These are phyloP conservation scores for Camelus bactrianus DNA, from an alignment of 2,113 vertebrate genomes.

Conservation along the genomic window DNA sequence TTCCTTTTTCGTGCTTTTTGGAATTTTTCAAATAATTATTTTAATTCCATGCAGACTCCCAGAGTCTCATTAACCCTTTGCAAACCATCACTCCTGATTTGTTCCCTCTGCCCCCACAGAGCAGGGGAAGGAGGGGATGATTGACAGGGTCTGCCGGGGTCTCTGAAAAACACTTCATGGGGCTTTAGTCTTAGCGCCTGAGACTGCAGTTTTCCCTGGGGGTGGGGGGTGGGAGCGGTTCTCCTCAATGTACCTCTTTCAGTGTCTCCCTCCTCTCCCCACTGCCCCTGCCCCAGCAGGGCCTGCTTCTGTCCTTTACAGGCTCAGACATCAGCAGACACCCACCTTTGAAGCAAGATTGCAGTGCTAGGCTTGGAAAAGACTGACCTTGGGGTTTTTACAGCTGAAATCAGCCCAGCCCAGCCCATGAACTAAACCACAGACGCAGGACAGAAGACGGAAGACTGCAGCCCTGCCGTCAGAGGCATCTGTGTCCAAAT, in stretches of 20 bases:
- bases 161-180: not conserved
- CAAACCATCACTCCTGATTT: not conserved
- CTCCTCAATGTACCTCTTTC: not conserved
- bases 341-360: not conserved
- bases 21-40: conserved; percentile 74
- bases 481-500: not conserved
- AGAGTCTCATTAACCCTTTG: conserved; percentile 53
- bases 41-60: conserved; percentile 56
- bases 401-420: conserved; percentile 13
- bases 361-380: not conserved
- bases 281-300: not conserved
- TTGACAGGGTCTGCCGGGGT: not conserved
- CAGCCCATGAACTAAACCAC: not conserved
- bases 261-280: not conserved
- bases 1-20: conserved; percentile 65
- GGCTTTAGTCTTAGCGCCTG: not conserved
- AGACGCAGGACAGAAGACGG: not conserved
- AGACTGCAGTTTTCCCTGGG: not conserved
- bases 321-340: not conserved
- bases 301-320: not conserved
- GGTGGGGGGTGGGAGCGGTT: too few species aligned
- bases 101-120: not conserved
- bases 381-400: not conserved
- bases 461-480: not conserved
- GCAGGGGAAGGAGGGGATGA: not conserved